These are phyloP conservation scores for Alexandromys oeconomus DNA, from an alignment of 2,797 vertebrate species.

Conservation along the genomic window DNA sequence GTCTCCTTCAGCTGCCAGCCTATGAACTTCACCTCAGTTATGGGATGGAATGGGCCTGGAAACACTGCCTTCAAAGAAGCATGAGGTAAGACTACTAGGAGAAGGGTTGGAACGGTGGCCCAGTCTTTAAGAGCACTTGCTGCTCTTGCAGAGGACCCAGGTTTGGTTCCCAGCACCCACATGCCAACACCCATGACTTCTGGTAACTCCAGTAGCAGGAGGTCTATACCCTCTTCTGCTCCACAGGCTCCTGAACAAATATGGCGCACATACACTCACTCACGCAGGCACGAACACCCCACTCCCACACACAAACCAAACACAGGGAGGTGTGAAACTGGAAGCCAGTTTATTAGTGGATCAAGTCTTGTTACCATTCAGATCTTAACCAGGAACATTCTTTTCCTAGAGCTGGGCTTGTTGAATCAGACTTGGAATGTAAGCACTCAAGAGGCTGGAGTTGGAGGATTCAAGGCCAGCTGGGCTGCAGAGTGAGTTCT, in stretches of 20 bases:
- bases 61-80: not conserved
- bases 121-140: not conserved
- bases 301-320: not conserved
- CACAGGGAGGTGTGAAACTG: not conserved
- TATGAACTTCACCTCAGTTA: not conserved
- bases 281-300: not conserved
- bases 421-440: not conserved
- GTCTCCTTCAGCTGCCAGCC: not conserved
- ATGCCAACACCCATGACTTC: not conserved
- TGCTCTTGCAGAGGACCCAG: not conserved
- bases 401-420: not conserved
- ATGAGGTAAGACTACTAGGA: not conserved
- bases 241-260: not conserved
- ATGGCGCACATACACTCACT: too few species aligned
- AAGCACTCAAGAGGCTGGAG: not conserved
- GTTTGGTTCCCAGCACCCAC: not conserved
- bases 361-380: not conserved
- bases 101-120: not conserved
- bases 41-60: not conserved
- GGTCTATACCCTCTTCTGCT: not conserved
- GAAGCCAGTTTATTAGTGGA: not conserved
- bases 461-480: not conserved
- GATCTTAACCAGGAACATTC: not conserved
- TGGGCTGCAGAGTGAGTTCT: not conserved
- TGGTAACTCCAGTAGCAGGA: not conserved